A percentile compares a stretch with the other conserved stretches of the same genome.
These are phyloP conservation scores for Nemurella pictetii DNA, from an alignment of 2,888 invertebrate genomes.

Conservation along the genomic window DNA sequence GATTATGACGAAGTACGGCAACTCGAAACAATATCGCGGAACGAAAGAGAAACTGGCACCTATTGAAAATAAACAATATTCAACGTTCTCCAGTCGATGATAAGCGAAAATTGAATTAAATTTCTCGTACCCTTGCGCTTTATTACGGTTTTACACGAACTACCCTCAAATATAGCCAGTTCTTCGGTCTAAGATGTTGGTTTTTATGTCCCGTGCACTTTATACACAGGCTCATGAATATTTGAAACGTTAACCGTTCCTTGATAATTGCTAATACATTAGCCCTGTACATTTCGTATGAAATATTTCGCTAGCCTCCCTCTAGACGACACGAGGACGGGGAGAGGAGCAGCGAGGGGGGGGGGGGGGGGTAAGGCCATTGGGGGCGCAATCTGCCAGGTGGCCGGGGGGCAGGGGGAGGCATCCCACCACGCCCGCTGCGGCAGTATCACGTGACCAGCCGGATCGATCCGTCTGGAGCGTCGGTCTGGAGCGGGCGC, in stretches of 20 bases:
- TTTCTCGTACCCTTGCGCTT: not conserved
- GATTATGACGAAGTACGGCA: not conserved
- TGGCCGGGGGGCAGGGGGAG: conserved; percentile 18
- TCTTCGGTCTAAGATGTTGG: too few relatives aligned
- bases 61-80: not conserved
- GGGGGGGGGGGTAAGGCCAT: not conserved
- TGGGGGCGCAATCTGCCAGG: conserved; percentile 2
- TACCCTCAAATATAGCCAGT: not conserved
- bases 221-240: conserved; percentile 1
- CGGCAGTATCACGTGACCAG: conserved; percentile 34
- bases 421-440: conserved; percentile 34
- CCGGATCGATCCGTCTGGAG: conserved; percentile 20
- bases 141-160: not conserved
- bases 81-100: not conserved
- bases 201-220: not conserved
- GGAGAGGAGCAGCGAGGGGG: not conserved
- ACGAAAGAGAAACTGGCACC: not conserved
- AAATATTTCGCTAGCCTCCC: conserved; percentile 8
- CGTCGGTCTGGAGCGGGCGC: not conserved
- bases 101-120: not conserved
- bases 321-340: not conserved
- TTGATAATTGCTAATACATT: conserved; percentile 23
- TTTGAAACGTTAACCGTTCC: not conserved
- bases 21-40: not conserved
- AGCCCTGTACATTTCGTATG: not conserved